These are phyloP conservation scores for Nomada fucata DNA, from an alignment of 2,888 invertebrate species.

Conservation along the genomic window DNA sequence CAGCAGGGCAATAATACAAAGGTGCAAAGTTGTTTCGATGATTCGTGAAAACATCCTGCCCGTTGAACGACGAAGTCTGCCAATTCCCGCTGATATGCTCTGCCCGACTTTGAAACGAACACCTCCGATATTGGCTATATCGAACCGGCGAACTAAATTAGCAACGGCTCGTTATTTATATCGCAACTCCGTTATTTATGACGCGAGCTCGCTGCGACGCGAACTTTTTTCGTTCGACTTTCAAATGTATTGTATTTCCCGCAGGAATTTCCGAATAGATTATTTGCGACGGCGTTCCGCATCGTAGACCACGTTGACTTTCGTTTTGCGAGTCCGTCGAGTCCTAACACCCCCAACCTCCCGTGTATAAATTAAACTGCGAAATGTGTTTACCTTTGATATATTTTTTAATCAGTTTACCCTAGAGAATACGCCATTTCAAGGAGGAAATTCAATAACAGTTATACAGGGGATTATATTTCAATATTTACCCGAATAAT, in stretches of 20 bases:
- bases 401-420: conserved; percentile 11
- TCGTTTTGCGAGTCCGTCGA: conserved; percentile 68
- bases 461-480: not conserved
- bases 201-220: conserved; percentile 27
- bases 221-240: conserved; percentile 32
- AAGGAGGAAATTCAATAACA: not conserved
- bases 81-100: not conserved
- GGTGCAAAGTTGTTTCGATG: conserved; percentile 15
- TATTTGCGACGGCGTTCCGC: conserved; percentile 58
- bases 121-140: conserved; percentile 54
- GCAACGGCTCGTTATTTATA: conserved; percentile 67
- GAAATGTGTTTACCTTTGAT: conserved; percentile 49
- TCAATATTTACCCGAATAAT: too few relatives aligned
- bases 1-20: not conserved
- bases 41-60: not conserved
- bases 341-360: not conserved
- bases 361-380: conserved; percentile 62
- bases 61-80: conserved; percentile 9
- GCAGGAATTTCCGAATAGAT: conserved; percentile 61
- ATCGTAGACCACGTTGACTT: conserved; percentile 59
- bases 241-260: conserved; percentile 37
- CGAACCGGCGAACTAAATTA: conserved; percentile 69
- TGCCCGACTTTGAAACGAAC: conserved; percentile 37
- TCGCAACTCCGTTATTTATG: conserved; percentile 52
- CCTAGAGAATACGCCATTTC: not conserved